Percentiles rank a stretch among this genome's conserved stretches.
Evolutionary conservation across 2,888 invertebrate genomes (phyloP).

Genomic region (Tyria jacobaeae): DNA sequence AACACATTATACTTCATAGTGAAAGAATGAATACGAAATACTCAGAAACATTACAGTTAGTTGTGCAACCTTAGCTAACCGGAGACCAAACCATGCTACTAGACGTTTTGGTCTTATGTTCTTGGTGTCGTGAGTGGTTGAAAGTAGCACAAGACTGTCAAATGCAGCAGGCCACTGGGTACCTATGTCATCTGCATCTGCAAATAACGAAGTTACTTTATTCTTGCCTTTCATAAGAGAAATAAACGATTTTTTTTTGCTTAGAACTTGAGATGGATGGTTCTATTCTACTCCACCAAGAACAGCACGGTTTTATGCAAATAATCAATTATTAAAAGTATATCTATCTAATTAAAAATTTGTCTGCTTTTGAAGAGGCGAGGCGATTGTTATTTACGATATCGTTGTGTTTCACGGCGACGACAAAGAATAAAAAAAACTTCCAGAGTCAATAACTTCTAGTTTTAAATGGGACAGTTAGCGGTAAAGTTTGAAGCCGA

Average conservation of each 20-base stretch:
- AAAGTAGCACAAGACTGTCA: constrained; percentile 53
- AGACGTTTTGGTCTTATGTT: constrained; percentile 17
- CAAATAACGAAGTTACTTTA: constrained; percentile 29
- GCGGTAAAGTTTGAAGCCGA: constrained; percentile 27
- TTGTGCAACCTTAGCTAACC: constrained; percentile 13
- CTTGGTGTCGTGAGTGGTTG: constrained; percentile 26
- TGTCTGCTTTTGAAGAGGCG: too few relatives aligned
- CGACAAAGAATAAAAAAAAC: constrained; percentile 4
- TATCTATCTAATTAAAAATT: too few relatives aligned
- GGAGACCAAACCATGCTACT: constrained; percentile 7
- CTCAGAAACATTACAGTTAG: constrained; percentile 4
- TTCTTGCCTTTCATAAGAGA: neutral
- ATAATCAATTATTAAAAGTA: neutral
- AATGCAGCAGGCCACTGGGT: constrained; percentile 46
- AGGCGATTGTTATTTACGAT: neutral
- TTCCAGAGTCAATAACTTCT: constrained; percentile 26
- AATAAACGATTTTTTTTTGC: too few relatives aligned
- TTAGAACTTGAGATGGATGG: too few relatives aligned
- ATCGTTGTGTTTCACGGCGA: neutral
- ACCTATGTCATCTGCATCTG: constrained; percentile 44
- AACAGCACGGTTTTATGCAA: too few relatives aligned
- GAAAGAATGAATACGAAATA: constrained; percentile 4
- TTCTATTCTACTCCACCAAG: too few relatives aligned
- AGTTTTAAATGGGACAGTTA: constrained; percentile 34
- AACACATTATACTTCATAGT: neutral